Evolutionary conservation across 2,797 vertebrate species (phyloP).

Genomic region (Megalops cyprinoides): DNA sequence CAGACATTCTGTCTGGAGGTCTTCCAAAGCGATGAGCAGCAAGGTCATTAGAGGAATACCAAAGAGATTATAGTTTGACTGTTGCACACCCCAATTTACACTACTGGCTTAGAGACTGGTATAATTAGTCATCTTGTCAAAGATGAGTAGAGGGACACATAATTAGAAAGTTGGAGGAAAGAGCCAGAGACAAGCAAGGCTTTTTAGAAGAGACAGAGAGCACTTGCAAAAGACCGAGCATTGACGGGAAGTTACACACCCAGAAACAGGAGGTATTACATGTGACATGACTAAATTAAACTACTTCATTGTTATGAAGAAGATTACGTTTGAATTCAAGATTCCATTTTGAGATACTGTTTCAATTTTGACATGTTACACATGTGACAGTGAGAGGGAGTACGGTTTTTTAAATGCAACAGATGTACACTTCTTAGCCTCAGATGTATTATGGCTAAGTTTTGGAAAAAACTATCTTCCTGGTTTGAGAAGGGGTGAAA

Average conservation of each 20-base stretch:
- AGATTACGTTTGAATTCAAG: background rate
- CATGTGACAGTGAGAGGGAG: slow-evolving; percentile 5
- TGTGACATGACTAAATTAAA: background rate
- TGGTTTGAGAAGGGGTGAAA: background rate
- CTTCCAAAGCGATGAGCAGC: background rate
- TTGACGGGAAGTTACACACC: background rate
- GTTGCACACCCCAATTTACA: slow-evolving; percentile 11
- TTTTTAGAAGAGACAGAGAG: slow-evolving; percentile 9
- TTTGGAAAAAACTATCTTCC: background rate
- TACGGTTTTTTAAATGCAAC: slow-evolving; percentile 5
- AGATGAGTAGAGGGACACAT: background rate
- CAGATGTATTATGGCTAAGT: slow-evolving; percentile 7
- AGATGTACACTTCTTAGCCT: slow-evolving; percentile 8
- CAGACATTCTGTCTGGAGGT: slow-evolving; percentile 16
- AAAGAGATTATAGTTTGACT: slow-evolving; percentile 20
- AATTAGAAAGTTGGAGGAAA: background rate
- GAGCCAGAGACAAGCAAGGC: background rate
- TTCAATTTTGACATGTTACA: background rate
- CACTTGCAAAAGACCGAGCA: background rate
- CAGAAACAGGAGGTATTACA: background rate
- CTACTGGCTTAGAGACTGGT: slow-evolving; percentile 3
- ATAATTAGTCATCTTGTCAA: slow-evolving; percentile 32
- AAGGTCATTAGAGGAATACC: slow-evolving; percentile 27
- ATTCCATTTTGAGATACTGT: background rate
- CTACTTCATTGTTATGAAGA: background rate